Conservation (phyloP, 1,140 invertebrate species). For the Galendromus occidentalis region DNA sequence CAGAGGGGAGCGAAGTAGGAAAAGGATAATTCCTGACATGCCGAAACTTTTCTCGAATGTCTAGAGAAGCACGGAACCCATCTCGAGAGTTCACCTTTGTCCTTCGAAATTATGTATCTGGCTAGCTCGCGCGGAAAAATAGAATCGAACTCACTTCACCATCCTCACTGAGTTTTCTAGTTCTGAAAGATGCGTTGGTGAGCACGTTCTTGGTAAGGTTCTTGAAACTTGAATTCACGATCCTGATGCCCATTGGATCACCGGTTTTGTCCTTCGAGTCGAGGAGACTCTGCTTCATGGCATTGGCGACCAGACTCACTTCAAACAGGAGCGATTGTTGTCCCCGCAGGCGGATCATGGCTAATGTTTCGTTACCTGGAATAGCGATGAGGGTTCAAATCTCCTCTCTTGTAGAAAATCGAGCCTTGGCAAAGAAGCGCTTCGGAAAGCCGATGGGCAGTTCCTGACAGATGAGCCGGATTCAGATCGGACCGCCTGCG, state of each 20-base stretch:
- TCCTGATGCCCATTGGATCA: background rate
- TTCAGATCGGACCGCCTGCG: too few species aligned
- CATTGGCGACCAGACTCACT: conserved; percentile 1
- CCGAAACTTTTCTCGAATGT: too few species aligned
- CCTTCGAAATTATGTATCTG: too few species aligned
- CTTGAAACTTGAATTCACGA: conserved; percentile 11
- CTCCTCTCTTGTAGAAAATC: too few species aligned
- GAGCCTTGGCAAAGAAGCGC: too few species aligned
- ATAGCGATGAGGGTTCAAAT: background rate
- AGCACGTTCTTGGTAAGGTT: conserved; percentile 12
- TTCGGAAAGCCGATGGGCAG: too few species aligned
- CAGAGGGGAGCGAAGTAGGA: too few species aligned
- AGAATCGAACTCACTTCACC: background rate
- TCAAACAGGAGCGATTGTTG: background rate
- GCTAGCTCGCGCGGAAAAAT: too few species aligned
- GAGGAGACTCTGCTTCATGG: background rate
- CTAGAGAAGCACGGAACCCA: too few species aligned
- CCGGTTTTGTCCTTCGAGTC: conserved; percentile 1
- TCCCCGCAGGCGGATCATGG: background rate
- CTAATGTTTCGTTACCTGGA: conserved; percentile 4
- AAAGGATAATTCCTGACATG: too few species aligned
- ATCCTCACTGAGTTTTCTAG: conserved; percentile 9
- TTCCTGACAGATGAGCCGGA: too few species aligned
- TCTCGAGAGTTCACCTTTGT: too few species aligned
- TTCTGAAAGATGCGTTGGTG: conserved; percentile 6